Evolutionary conservation across 1,140 invertebrate genomes (phyloP), one percentile per base, ranked within the genome.

Genomic region (Drosophila cardini): DNA sequence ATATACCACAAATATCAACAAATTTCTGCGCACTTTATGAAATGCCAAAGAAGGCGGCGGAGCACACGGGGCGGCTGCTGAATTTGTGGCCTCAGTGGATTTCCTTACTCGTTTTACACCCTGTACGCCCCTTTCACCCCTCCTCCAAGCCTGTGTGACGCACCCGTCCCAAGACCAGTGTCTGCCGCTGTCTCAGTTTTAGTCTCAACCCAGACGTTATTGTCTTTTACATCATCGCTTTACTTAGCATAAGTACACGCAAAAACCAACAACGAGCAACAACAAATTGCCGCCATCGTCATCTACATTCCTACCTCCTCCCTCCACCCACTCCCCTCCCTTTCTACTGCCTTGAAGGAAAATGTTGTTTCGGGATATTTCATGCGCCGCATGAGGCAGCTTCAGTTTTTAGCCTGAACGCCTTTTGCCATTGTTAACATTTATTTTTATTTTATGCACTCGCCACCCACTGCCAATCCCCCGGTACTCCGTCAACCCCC

Each of bases 371-470:
- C 42, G 43, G 78, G 75, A 26, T 72, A 70, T 72, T 87, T 68
- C 72, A 53, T 78, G 80, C 80, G 79, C 83, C 69, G 84, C 83
- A 61, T 83, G 83, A 79, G 79, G 46, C 72, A 71, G 65, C 57
- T 61, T 46, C 50, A 46, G 45, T 69, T 72, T 43, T 21, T 38
- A 34, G 50, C 69, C 77, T 63, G 78, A 82, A 86, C 79, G 83
- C 76, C 83, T 89, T 87, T 79, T 68, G 71, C 83, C 83, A 86
- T 89, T 86, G 83, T 83, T 83, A 86, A 79, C 83, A 89, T 86
- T 86, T 86, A 89, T 86, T 86, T 89, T 83, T 86, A 86, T 86
- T 86, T 87, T 86, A 86, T 86, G 83, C 83, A 87, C 83, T 86
- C 83, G 74, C 83, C 84, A 58, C 72, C 32, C 32, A 16, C 34